Evolutionary conservation across 2,888 invertebrate species (phyloP).

Genomic region (Netelia inedita): DNA sequence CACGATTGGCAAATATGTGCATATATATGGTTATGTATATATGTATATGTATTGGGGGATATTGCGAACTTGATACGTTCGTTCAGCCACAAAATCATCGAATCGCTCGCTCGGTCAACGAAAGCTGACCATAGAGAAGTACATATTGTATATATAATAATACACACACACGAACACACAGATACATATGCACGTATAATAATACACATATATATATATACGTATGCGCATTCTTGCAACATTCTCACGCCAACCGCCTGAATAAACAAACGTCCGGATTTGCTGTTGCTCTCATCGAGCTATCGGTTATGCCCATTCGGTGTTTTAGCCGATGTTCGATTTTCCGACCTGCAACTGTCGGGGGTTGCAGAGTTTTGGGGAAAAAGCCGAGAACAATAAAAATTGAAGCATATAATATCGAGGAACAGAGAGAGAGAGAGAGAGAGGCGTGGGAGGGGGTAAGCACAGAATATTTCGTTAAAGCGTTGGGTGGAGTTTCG

Average conservation of each 20-base stretch:
- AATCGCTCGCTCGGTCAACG: slow-evolving; percentile 55
- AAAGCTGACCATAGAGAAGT: slow-evolving; percentile 20
- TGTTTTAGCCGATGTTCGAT: slow-evolving; percentile 15
- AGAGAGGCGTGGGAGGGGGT: not conserved
- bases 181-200: slow-evolving; percentile 6
- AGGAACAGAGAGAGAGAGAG: not conserved
- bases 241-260: slow-evolving; percentile 21
- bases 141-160: not conserved
- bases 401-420: not conserved
- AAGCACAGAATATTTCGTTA: not conserved
- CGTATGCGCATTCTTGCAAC: slow-evolving; percentile 23
- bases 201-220: not conserved
- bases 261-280: slow-evolving; percentile 55
- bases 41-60: slow-evolving; percentile 11
- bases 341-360: slow-evolving; percentile 1
- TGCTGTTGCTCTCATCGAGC: slow-evolving; percentile 3
- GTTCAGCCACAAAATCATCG: slow-evolving; percentile 65
- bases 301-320: slow-evolving; percentile 44
- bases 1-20: not conserved
- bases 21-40: not conserved
- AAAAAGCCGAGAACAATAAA: not conserved
- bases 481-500: not conserved
- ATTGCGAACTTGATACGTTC: slow-evolving; percentile 52
- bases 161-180: not conserved
- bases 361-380: not conserved